phyloP scores from a whole-genome alignment of 2,113 vertebrate species.

The Macquaria ambigua region DNA sequence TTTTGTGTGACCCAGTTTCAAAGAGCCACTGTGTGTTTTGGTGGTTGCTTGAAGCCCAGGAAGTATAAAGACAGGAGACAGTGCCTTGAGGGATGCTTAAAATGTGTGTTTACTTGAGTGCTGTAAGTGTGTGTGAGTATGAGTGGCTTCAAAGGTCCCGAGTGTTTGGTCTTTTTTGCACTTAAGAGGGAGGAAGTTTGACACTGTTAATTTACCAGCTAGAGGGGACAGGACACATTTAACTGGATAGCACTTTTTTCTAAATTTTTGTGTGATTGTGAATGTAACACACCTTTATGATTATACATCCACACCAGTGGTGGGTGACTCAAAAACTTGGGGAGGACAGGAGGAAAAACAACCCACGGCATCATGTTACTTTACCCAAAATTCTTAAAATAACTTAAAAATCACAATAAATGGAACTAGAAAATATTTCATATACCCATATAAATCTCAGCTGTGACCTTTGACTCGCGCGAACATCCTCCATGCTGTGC shows the following conservation, averaged over 20 bases:
- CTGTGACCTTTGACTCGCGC: no score
- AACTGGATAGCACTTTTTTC: not conserved
- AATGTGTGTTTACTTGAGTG: conserved; percentile 40
- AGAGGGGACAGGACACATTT: not conserved
- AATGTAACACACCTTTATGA: not conserved
- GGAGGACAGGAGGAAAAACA: no score
- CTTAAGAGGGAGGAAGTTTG: conserved; percentile 16
- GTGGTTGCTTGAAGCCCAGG: conserved; percentile 44
- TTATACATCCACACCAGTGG: not conserved
- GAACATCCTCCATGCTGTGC: no score
- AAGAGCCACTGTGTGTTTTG: conserved; percentile 60
- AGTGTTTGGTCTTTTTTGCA: conserved; percentile 28
- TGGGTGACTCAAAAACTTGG: no score
- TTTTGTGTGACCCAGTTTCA: conserved; percentile 72
- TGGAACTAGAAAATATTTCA: no score
- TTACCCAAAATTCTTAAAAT: no score
- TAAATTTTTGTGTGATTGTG: not conserved
- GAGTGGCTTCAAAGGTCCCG: conserved; percentile 23
- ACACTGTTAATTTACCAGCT: conserved; percentile 22
- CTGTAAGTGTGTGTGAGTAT: not conserved
- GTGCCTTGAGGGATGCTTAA: conserved; percentile 54
- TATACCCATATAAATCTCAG: no score
- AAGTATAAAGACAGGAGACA: conserved; percentile 55
- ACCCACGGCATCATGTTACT: no score
- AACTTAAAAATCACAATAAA: no score